These are phyloP conservation scores for Harpalus rufipes DNA, from an alignment of 2,888 invertebrate species.

Conservation along the genomic window DNA sequence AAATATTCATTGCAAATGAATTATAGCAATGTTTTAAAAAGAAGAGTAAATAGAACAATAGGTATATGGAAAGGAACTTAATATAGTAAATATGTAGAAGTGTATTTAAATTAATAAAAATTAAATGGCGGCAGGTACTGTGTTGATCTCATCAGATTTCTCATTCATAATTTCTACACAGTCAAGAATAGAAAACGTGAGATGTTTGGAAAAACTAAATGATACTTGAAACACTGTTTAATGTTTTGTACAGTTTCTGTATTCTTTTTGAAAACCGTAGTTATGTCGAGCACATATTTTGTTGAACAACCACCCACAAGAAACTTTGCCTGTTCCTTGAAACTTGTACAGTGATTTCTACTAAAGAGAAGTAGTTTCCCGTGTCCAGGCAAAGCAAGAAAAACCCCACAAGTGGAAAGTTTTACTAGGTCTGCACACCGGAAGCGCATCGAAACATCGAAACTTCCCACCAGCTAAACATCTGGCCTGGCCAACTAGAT, in stretches of 20 bases:
- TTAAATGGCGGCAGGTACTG: too few species aligned
- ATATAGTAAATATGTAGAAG: too few species aligned
- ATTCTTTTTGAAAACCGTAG: not conserved
- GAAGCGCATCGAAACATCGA: constrained; percentile 28
- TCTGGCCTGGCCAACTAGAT: constrained; percentile 29
- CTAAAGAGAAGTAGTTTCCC: constrained; percentile 62
- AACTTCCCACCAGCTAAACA: constrained; percentile 34
- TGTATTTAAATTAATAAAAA: too few species aligned
- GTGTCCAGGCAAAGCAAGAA: constrained; percentile 36
- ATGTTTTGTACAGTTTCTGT: not conserved
- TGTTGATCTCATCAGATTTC: too few species aligned
- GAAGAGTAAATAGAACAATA: too few species aligned
- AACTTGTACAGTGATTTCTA: constrained; percentile 50
- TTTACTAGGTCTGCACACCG: constrained; percentile 47
- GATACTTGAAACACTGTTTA: constrained; percentile 3
- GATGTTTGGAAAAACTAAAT: not conserved
- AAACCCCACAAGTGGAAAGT: constrained; percentile 51
- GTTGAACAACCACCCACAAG: constrained; percentile 10
- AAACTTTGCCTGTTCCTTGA: constrained; percentile 13
- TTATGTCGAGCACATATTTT: constrained; percentile 40
- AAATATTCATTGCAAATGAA: too few species aligned
- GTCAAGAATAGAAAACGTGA: not conserved
- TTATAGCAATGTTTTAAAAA: too few species aligned
- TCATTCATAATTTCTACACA: too few species aligned
- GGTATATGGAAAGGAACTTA: too few species aligned